Evolutionary conservation across 2,888 invertebrate genomes (phyloP).

Genomic region (Dendrolimus houi): DNA sequence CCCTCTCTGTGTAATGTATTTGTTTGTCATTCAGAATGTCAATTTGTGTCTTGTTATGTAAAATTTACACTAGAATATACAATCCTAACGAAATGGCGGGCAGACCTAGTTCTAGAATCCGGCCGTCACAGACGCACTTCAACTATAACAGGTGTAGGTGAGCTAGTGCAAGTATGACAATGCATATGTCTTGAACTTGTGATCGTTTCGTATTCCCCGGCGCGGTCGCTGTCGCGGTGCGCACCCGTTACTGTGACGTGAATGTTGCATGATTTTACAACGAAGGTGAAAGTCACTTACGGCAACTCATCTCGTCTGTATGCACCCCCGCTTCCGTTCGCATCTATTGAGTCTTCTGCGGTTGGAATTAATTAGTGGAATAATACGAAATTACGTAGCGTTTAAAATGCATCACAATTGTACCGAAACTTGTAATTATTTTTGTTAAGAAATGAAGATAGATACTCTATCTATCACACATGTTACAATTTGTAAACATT

Average conservation of each 20-base stretch:
- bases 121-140: too few relatives aligned
- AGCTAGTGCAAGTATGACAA: background rate
- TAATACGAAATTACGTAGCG: conserved; percentile 19
- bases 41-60: too few relatives aligned
- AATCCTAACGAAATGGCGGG: too few relatives aligned
- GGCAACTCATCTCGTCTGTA: conserved; percentile 34
- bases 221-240: conserved; percentile 9
- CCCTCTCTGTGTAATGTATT: too few relatives aligned
- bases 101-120: too few relatives aligned
- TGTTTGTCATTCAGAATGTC: too few relatives aligned
- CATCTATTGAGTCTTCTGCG: conserved; percentile 27
- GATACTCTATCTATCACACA: too few relatives aligned
- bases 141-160: background rate
- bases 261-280: conserved; percentile 30
- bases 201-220: conserved; percentile 10
- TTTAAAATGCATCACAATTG: too few relatives aligned
- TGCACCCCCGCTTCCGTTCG: conserved; percentile 26
- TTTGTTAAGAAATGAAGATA: too few relatives aligned
- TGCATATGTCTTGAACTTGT: conserved; percentile 4
- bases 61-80: too few relatives aligned
- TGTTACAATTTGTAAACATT: too few relatives aligned
- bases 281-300: conserved; percentile 41
- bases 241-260: conserved; percentile 24
- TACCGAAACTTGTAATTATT: too few relatives aligned
- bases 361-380: conserved; percentile 32